phyloP scores from a whole-genome alignment of 2,888 invertebrate species.

The Dexiosoma caninum region DNA sequence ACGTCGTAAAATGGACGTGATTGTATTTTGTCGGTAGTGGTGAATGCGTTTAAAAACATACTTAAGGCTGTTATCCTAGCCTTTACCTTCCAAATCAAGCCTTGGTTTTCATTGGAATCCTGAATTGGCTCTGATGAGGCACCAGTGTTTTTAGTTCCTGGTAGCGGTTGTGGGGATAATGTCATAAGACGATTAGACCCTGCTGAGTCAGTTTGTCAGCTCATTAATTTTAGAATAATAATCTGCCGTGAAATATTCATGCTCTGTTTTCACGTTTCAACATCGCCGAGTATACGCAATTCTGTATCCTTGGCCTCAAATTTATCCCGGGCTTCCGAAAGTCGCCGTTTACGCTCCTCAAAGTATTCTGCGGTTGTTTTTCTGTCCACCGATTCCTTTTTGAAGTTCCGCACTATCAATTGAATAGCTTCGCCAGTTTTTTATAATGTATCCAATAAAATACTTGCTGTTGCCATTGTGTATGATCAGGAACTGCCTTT shows the following conservation, averaged over 20 bases:
- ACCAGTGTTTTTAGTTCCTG: background rate
- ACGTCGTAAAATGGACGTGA: too few relatives aligned
- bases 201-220: background rate
- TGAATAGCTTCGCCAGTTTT: background rate
- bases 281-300: background rate
- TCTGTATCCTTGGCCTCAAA: background rate
- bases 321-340: background rate
- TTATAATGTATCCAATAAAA: background rate
- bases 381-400: background rate
- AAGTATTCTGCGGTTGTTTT: background rate
- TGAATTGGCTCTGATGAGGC: background rate
- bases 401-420: background rate
- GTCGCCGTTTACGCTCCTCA: background rate
- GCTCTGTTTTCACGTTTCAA: background rate
- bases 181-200: background rate
- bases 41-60: background rate
- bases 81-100: background rate
- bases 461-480: background rate
- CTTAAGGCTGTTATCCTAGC: background rate
- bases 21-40: background rate
- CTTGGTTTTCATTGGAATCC: background rate
- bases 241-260: too few relatives aligned
- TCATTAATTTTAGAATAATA: background rate
- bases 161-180: background rate
- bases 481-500: background rate